A percentile compares a stretch with the other conserved stretches of the same genome.
Conservation (phyloP, 1,140 invertebrate species). For the Papilio helenus region DNA sequence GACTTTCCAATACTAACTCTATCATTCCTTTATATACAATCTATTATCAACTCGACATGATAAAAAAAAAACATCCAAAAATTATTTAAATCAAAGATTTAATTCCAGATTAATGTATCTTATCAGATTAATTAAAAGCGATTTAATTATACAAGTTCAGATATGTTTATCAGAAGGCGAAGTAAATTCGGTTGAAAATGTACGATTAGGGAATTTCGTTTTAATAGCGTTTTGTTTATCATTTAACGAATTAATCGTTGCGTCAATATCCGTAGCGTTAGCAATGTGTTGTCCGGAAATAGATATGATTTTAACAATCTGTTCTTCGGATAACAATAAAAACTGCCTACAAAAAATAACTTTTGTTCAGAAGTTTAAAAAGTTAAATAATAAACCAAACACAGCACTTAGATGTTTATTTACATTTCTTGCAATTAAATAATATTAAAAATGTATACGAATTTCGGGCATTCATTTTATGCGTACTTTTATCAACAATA, state of each 20-base stretch:
- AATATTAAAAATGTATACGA: background rate
- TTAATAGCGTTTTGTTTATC: conserved; percentile 3
- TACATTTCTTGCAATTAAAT: background rate
- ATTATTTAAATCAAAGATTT: conserved; percentile 15
- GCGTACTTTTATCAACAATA: background rate
- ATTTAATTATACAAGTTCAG: background rate
- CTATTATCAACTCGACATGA: background rate
- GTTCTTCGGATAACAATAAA: background rate
- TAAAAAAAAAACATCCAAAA: conserved; percentile 2
- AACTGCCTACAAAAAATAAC: too few relatives aligned
- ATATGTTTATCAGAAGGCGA: background rate
- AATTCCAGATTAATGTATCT: conserved; percentile 14
- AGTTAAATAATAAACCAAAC: background rate
- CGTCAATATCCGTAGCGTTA: background rate
- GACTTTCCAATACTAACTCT: background rate
- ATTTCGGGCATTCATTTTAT: too few relatives aligned
- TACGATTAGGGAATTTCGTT: background rate
- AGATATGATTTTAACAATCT: background rate
- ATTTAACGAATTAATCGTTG: background rate
- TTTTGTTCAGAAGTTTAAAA: too few relatives aligned
- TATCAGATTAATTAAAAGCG: conserved; percentile 9
- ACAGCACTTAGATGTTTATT: background rate
- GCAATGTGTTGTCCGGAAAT: background rate
- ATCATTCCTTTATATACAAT: conserved; percentile 20
- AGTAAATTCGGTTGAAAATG: background rate